Evolutionary conservation across 2,113 vertebrate species (phyloP).

Genomic region (Ramphastos sulfuratus): DNA sequence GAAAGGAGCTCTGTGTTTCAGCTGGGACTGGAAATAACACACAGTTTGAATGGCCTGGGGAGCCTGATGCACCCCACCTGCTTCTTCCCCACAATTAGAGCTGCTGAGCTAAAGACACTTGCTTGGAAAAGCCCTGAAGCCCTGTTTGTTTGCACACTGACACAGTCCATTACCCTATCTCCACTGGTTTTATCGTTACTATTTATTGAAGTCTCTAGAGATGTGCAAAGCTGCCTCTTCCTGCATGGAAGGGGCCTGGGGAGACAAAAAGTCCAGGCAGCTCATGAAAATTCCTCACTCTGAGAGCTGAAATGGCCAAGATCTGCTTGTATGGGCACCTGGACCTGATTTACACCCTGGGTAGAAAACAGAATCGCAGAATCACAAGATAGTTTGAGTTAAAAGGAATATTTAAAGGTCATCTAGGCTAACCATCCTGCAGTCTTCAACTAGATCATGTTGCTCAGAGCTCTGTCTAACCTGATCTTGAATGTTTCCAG

Average conservation of each 20-base stretch:
- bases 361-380: background rate
- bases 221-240: background rate
- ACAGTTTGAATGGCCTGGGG: background rate
- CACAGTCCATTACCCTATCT: background rate
- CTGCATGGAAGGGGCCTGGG: background rate
- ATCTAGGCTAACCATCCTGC: too few relatives aligned
- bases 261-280: background rate
- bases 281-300: fast-evolving
- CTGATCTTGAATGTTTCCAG: background rate
- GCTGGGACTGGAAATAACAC: background rate
- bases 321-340: fast-evolving
- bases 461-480: background rate
- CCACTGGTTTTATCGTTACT: background rate
- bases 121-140: background rate
- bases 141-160: background rate
- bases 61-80: background rate
- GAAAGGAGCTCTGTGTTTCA: background rate
- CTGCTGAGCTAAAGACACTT: background rate
- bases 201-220: background rate
- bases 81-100: background rate
- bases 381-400: too few relatives aligned
- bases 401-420: too few relatives aligned
- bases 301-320: fast-evolving
- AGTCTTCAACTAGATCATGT: background rate
- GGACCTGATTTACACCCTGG: fast-evolving